These are phyloP conservation scores for Amblyornis subalaris DNA, from an alignment of 2,113 vertebrate species.

Conservation along the genomic window DNA sequence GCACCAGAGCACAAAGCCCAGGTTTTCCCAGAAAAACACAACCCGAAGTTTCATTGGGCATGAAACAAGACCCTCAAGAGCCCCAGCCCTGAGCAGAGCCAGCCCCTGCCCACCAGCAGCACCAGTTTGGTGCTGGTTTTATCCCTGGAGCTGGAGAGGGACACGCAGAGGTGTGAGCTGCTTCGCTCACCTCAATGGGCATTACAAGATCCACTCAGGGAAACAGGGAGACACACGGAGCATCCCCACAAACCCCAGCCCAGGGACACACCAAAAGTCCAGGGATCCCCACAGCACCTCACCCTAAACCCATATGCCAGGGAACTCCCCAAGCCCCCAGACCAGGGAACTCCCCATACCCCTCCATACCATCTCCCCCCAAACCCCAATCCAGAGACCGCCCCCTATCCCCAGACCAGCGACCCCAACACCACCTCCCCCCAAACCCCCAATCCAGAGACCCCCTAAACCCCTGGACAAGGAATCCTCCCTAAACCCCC, in stretches of 20 bases:
- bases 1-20: neutral
- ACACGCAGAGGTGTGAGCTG: fast-evolving
- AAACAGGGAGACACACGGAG: fast-evolving
- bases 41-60: fast-evolving
- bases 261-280: neutral
- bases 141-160: neutral
- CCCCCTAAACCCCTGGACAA: neutral
- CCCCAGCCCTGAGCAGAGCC: neutral
- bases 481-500: neutral
- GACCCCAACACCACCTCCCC: neutral
- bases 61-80: neutral
- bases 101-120: neutral
- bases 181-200: fast-evolving
- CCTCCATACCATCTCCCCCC: too few species aligned
- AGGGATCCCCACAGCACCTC: too few species aligned
- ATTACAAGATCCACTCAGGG: fast-evolving
- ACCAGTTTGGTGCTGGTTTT: neutral
- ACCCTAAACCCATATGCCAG: neutral
- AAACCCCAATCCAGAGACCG: neutral
- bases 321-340: neutral
- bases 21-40: neutral
- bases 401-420: too few species aligned
- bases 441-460: too few species aligned
- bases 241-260: neutral
- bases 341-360: neutral